These are phyloP conservation scores for Ptychochromis oligacanthus DNA, from an alignment of 2,113 vertebrate genomes.

Conservation along the genomic window DNA sequence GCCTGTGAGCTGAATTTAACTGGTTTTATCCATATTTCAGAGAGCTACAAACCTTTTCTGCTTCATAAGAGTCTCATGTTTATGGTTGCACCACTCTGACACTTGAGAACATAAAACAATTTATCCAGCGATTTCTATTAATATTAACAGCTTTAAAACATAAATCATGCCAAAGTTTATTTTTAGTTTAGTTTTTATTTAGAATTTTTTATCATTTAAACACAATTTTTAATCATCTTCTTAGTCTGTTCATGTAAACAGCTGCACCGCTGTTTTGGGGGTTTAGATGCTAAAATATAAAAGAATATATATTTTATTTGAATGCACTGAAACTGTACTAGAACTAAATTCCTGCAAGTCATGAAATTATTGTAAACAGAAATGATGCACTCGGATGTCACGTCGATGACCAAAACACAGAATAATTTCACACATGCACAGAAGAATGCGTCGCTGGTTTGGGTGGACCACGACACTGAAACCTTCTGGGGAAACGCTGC, in stretches of 20 bases:
- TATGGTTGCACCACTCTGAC: no score
- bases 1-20: neutral
- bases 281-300: neutral
- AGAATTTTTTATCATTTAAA: neutral
- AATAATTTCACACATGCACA: neutral
- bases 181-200: neutral
- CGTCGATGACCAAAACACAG: fast-evolving
- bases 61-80: no score
- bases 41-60: neutral
- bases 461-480: neutral
- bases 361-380: neutral
- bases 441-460: no score
- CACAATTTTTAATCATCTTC: no score
- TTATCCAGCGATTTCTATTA: no score
- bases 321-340: neutral
- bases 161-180: neutral
- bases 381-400: neutral
- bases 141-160: neutral
- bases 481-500: fast-evolving
- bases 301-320: neutral
- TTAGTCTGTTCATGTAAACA: no score
- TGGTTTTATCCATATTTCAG: no score
- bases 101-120: no score
- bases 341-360: neutral
- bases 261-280: neutral